Percentiles rank a stretch among this genome's conserved stretches.
Conservation (phyloP, 2,888 invertebrate species). For the Eustalomyia histrio region DNA sequence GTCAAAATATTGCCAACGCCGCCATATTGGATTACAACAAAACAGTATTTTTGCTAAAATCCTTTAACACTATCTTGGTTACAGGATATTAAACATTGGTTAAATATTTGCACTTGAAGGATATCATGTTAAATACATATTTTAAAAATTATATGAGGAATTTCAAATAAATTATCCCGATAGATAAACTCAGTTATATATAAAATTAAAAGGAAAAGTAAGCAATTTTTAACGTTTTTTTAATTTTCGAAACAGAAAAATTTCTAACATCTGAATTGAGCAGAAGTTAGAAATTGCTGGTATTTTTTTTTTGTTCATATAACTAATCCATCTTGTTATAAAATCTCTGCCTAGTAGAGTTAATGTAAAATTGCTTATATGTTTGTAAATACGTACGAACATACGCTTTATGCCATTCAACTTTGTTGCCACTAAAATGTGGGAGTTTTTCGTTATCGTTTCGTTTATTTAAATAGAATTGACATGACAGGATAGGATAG, state of each 20-base stretch:
- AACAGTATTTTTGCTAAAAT: neutral
- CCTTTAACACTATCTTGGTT: constrained; percentile 35
- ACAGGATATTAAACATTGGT: constrained; percentile 60
- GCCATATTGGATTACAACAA: constrained; percentile 5
- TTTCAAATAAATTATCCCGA: neutral
- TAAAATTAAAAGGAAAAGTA: too few relatives aligned
- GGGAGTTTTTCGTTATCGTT: constrained; percentile 13
- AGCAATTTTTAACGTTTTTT: too few relatives aligned
- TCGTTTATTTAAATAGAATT: constrained; percentile 26
- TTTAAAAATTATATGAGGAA: too few relatives aligned
- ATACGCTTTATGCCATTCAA: constrained; percentile 17
- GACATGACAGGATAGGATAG: constrained; percentile 50
- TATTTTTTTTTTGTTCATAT: too few relatives aligned
- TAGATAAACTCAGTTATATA: too few relatives aligned
- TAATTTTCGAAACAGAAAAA: too few relatives aligned
- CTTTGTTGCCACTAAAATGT: constrained; percentile 34
- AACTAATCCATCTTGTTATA: too few relatives aligned
- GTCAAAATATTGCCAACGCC: neutral
- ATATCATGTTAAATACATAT: constrained; percentile 48
- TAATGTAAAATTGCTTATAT: neutral
- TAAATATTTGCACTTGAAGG: constrained; percentile 62
- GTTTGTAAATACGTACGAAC: neutral
- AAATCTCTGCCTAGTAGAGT: too few relatives aligned
- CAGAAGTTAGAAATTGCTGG: too few relatives aligned
- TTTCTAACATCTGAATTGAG: too few relatives aligned